Evolutionary conservation across 2,888 invertebrate species (phyloP), one percentile per base, ranked within the genome.

Genomic region (Maniola hyperantus): DNA sequence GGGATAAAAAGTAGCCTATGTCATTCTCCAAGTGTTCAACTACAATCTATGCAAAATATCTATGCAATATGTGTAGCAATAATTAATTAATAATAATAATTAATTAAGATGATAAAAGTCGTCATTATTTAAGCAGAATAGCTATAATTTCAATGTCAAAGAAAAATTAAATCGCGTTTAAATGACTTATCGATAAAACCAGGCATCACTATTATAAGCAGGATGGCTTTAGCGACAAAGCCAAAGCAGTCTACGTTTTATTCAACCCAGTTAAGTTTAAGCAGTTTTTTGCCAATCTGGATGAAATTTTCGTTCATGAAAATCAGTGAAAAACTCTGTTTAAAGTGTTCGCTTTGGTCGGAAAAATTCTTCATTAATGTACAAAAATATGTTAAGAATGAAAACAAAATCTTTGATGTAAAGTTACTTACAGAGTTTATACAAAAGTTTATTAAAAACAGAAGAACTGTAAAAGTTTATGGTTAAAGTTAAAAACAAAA

Each of bases 221-320:
- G 70, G 68, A 71, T 70, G 64, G 67, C 68, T 68, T 68, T 60
- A 67, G 70, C 66, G 70, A 73, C 70, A 72, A 71, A 71, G 72
- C 69, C 68, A 57, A 70, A 69, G 70, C 51, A 63, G 61, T 68
- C 51, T 53, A 66, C 70, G 69, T 68, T 68, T 73, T 70, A 70
- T 70, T 72, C 65, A 69, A 68, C 66, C 65, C 65, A 69, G 71
- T 71, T 71, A 68, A 71, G 68, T 72, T 72, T 69, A 65, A 71
- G 68, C 66, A 65, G 62, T 65, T 39, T 71, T 70, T 64, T 68
- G 71, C 70, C 65, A 71, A 69, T 72, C 65, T 63, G 67, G 55
- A 68, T 72, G 68, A 74, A 71, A 73, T 67, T n/a, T n/a, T n/a
- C n/a, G 62, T 67, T 70, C 50, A 50, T 66, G 55, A 67, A 64